A percentile compares a stretch with the other conserved stretches of the same genome.
phyloP scores from a whole-genome alignment of 30 jellyfish, hydroid and myxozoan species.

The Sanderia malayensis region DNA sequence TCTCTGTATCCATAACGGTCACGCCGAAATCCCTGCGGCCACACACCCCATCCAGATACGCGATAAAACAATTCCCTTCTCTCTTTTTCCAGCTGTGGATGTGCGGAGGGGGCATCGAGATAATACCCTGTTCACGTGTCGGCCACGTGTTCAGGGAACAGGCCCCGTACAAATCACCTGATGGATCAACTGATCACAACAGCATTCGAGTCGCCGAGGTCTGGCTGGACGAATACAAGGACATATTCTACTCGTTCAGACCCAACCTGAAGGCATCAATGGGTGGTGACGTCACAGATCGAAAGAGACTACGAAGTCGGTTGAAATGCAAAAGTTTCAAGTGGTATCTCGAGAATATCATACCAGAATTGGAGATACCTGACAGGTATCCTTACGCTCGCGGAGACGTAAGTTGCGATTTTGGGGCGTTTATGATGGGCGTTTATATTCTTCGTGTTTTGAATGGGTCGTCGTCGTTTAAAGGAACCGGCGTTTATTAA shows the following conservation, averaged over 20 bases:
- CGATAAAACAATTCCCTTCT: too few species aligned
- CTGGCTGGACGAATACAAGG: conserved; percentile 97
- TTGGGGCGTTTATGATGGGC: too few species aligned
- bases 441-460: too few species aligned
- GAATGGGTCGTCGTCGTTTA: too few species aligned
- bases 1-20: too few species aligned
- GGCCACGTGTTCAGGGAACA: conserved; percentile 99
- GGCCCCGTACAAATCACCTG: conserved; percentile 96
- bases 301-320: conserved; percentile 71
- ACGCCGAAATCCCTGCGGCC: too few species aligned
- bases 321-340: conserved; percentile 84
- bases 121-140: conserved; percentile 95
- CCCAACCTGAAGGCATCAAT: conserved; percentile 81
- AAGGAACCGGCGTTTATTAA: too few species aligned
- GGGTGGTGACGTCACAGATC: conserved; percentile 94
- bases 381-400: conserved; percentile 89
- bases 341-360: conserved; percentile 93
- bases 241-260: conserved; percentile 89
- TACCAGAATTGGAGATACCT: conserved; percentile 95
- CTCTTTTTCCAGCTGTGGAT: conserved; percentile 83
- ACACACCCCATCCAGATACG: too few species aligned
- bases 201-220: conserved; percentile 99
- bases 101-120: conserved; percentile 99
- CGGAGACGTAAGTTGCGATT: conserved; percentile 93
- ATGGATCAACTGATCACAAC: conserved; percentile 92